These are phyloP conservation scores for Tringa solitaria DNA, from an alignment of 2,113 vertebrate species.

Conservation along the genomic window DNA sequence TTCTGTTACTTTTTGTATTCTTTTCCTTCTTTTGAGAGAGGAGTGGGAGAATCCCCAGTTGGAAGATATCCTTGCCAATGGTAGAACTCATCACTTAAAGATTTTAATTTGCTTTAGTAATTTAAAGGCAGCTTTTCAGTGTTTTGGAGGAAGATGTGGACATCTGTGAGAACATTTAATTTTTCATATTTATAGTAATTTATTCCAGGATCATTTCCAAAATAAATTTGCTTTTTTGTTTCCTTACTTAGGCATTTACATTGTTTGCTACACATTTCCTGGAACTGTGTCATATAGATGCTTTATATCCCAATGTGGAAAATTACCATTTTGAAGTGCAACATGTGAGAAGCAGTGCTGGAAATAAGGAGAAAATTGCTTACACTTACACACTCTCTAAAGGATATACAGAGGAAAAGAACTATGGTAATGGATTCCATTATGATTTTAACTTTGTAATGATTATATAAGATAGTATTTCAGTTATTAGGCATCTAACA, in stretches of 20 bases:
- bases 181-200: not conserved
- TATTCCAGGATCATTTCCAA: not conserved
- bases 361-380: constrained; percentile 79
- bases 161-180: not conserved
- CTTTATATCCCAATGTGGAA: constrained; percentile 91
- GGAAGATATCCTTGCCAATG: not conserved
- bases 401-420: constrained; percentile 89
- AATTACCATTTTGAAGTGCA: constrained; percentile 95
- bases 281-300: constrained; percentile 89
- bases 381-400: constrained; percentile 88
- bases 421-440: constrained; percentile 81
- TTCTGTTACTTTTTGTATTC: not conserved
- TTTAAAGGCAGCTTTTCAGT: not conserved
- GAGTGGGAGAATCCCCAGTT: not conserved
- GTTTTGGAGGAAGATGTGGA: not conserved
- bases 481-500: not conserved
- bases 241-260: constrained; percentile 86
- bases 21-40: not conserved
- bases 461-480: not conserved
- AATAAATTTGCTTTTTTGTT: not conserved
- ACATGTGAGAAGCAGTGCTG: constrained; percentile 77
- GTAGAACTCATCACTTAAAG: not conserved
- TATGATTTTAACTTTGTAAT: not conserved
- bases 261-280: constrained; percentile 95
- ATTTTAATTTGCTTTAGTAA: not conserved